Conservation (phyloP, 2,797 vertebrate genomes). For the Balearica regulorum region DNA sequence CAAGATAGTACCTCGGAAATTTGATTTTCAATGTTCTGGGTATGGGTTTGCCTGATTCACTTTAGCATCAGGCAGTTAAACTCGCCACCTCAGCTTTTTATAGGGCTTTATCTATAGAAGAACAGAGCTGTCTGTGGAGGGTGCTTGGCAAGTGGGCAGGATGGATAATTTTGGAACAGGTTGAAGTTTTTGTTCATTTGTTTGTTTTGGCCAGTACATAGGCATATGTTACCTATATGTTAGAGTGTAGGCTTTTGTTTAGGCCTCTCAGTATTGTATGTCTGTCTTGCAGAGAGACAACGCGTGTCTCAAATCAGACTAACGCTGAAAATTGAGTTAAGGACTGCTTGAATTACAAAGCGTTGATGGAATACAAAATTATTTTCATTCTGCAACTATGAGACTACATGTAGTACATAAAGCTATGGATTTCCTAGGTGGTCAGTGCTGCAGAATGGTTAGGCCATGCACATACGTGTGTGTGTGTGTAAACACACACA, state of each 20-base stretch:
- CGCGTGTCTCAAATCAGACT: fast-evolving
- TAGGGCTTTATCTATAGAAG: neutral
- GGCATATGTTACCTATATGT: fast-evolving
- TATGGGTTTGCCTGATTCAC: neutral
- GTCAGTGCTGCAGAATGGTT: neutral
- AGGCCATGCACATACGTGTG: fast-evolving
- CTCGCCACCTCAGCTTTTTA: neutral
- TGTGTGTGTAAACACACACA: no score
- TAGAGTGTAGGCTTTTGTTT: neutral
- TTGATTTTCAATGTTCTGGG: neutral
- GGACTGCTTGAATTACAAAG: neutral
- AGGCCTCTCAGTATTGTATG: neutral
- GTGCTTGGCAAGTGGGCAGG: neutral
- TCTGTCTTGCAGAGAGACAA: neutral
- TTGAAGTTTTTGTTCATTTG: neutral
- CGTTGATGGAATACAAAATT: neutral
- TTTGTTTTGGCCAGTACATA: neutral
- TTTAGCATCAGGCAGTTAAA: neutral
- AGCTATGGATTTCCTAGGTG: neutral
- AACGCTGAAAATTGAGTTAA: neutral
- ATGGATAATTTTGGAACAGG: neutral
- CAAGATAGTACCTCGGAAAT: neutral
- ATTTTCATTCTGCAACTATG: neutral
- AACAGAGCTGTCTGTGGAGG: neutral
- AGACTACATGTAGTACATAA: neutral